These are phyloP conservation scores for Sialis lutaria DNA, from an alignment of 2,888 invertebrate genomes.

Conservation along the genomic window DNA sequence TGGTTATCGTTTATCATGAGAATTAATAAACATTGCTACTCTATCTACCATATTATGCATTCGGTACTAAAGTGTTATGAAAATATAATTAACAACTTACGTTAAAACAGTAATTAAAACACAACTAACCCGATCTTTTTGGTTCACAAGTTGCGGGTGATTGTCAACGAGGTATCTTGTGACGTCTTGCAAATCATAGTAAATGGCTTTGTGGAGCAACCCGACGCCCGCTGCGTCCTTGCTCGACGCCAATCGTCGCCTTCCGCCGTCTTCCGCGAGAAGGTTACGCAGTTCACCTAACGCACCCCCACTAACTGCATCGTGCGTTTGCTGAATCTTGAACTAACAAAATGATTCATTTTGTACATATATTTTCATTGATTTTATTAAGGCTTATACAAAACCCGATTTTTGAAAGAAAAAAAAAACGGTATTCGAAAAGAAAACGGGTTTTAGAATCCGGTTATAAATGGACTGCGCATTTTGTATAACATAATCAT, in stretches of 20 bases:
- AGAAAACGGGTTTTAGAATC: no score
- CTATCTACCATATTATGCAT: no score
- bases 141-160: constrained; percentile 43
- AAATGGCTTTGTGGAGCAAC: constrained; percentile 65
- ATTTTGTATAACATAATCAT: no score
- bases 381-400: no score
- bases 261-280: constrained; percentile 24
- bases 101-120: no score
- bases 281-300: constrained; percentile 44
- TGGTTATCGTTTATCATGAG: no score
- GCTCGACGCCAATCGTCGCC: constrained; percentile 38
- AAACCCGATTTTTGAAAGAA: no score
- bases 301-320: constrained; percentile 57
- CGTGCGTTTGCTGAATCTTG: constrained; percentile 59
- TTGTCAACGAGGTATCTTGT: constrained; percentile 51
- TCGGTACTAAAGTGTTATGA: no score
- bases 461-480: no score
- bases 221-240: constrained; percentile 54
- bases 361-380: no score
- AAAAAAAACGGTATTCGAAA: no score
- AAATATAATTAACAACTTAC: no score
- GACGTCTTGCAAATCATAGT: constrained; percentile 53
- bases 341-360: constrained; percentile 27
- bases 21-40: background rate
- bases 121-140: constrained; percentile 50